Base-by-base conservation (phyloP, 23 tunicate genomes). In the Halocynthia aurantium region DNA sequence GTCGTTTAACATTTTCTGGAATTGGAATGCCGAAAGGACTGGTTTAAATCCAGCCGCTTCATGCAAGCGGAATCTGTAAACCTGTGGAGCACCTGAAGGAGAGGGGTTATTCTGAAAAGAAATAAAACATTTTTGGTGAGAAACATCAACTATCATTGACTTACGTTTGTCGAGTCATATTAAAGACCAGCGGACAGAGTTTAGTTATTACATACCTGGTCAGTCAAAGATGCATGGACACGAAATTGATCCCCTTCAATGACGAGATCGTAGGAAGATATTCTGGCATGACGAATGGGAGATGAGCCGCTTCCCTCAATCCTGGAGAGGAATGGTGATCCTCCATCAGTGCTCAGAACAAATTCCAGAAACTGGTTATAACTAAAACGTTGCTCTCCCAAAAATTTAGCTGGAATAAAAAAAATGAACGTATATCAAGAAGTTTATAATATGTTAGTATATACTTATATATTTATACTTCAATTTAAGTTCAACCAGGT, bases 301-400 rank as follows among this genome's bases (percentile, higher is more conserved):
- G 62, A 79, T 8, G 61, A 52, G 13, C 86, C 87, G 13, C 82
- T 81, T 8, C 83, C 82, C 7, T 52, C 61, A 52, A 57, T 85
- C n/a, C 22, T 61, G 17, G 7, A 15, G 6, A 76, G 8, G 22
- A 65, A n/a, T 15, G 66, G 68, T 2, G 55, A 51, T 9, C 83
- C 82, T 50, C 44, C 11, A n/a, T 77, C 94, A 18, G 89, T 71
- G 66, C 80, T 72, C 77, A 96, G 60, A 12, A 83, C 82, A 57
- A 96, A 96, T 57, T 77, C 77, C 73, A 96, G 81, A 52, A 81
- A 65, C 82, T 96, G 99, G 74, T 87, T 87, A 89, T 96, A 96
- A 61, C 97, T 84, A 79, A 75, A 83, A 8, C 86, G 83, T 57
- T 96, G 93, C 40, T 58, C 83, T 5, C 89, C 96, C 54, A 86